These are phyloP conservation scores for Noctua comes DNA, from an alignment of 2,888 invertebrate species.

Conservation along the genomic window DNA sequence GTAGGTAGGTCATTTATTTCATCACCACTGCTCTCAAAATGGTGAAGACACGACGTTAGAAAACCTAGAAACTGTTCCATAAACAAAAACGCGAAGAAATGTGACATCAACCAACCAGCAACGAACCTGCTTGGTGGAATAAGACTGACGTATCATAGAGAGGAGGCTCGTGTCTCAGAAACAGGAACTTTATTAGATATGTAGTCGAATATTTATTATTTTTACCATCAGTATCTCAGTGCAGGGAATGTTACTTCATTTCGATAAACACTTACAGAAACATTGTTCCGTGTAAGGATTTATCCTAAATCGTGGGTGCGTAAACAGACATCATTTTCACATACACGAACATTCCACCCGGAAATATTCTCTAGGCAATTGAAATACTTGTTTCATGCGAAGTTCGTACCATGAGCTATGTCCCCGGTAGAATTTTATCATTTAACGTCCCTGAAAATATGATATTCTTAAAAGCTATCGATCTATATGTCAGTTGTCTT, in stretches of 20 bases:
- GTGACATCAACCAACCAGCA: background rate
- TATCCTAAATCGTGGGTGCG: background rate
- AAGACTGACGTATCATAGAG: background rate
- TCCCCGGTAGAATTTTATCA: background rate
- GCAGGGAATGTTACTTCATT: background rate
- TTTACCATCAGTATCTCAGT: too few relatives aligned
- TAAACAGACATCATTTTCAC: background rate
- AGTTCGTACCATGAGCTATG: background rate
- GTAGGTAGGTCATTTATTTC: background rate
- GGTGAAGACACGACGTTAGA: fast-evolving
- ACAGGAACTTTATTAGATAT: background rate
- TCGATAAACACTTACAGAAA: background rate
- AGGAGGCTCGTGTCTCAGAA: background rate
- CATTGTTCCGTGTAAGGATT: background rate
- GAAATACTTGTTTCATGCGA: background rate
- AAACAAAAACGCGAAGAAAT: background rate
- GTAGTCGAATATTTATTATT: background rate
- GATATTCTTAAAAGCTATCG: too few relatives aligned
- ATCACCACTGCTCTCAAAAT: background rate
- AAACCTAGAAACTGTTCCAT: too few relatives aligned
- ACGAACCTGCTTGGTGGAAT: background rate
- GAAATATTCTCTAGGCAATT: slow-evolving; percentile 4
- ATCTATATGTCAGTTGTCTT: background rate
- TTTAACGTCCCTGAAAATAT: background rate
- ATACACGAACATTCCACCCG: background rate